A percentile compares a stretch with the other conserved stretches of the same genome.
Conservation (phyloP, 2,113 vertebrate species). For the Petaurus breviceps region DNA sequence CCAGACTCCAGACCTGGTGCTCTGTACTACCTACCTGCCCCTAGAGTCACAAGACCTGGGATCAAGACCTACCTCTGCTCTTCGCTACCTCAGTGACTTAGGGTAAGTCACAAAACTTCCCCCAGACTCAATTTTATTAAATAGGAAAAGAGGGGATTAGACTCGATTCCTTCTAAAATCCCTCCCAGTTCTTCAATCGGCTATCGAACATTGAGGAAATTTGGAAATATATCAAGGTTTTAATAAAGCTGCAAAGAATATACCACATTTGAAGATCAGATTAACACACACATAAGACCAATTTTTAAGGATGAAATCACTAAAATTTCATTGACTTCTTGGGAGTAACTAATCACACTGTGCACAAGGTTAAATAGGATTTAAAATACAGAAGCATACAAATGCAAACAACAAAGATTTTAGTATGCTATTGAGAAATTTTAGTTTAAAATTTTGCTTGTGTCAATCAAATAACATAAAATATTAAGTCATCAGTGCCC, state of each 20-base stretch:
- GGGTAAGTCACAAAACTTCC: not conserved
- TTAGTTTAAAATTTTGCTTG: conserved; percentile 83
- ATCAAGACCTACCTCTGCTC: not conserved
- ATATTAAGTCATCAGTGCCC: conserved; percentile 99
- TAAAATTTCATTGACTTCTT: conserved; percentile 14
- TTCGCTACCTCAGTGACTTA: not conserved
- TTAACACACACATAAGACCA: not conserved
- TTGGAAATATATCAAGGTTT: not conserved
- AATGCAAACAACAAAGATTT: conserved; percentile 53
- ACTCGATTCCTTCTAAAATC: not conserved
- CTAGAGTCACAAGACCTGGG: not conserved
- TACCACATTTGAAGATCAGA: not conserved
- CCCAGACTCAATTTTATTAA: not conserved
- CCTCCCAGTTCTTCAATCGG: not conserved
- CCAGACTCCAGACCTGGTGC: not conserved
- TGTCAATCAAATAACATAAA: conserved; percentile 96
- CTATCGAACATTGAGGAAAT: not conserved
- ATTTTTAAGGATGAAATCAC: not conserved
- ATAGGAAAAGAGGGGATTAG: not conserved
- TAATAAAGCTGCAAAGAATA: not conserved
- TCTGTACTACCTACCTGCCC: not conserved
- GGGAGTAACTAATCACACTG: conserved; percentile 46
- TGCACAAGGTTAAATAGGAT: conserved; percentile 12
- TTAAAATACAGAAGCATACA: conserved; percentile 51
- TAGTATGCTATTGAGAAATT: conserved; percentile 52